A percentile compares a stretch with the other conserved stretches of the same genome.
Conservation (phyloP, 2,113 vertebrate genomes). For the Elgaria multicarinata region DNA sequence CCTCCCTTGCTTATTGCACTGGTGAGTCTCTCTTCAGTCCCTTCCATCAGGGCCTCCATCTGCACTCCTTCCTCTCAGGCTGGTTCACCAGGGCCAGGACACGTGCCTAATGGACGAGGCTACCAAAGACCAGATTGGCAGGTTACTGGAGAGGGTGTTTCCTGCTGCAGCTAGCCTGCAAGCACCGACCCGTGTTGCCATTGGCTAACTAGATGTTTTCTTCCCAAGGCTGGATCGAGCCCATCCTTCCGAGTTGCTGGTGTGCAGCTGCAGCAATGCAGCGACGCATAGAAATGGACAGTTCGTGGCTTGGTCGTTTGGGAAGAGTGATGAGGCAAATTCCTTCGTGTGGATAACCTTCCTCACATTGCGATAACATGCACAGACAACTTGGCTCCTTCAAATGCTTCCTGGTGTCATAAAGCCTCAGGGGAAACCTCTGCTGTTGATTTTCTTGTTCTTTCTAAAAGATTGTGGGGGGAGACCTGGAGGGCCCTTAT, state of each 20-base stretch:
- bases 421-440: neutral
- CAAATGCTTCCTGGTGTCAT: neutral
- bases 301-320: neutral
- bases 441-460: neutral
- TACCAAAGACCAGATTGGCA: neutral
- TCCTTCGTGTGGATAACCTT: constrained; percentile 14
- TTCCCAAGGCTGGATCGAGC: neutral
- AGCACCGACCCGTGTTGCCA: neutral
- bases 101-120: neutral
- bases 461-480: neutral
- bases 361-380: neutral
- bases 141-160: no score
- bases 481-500: neutral
- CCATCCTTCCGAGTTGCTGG: neutral
- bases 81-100: neutral
- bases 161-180: neutral
- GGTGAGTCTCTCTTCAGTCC: no score
- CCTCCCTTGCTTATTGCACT: neutral
- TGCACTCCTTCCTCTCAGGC: neutral
- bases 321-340: constrained; percentile 15
- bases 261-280: neutral
- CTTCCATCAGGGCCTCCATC: neutral
- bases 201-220: neutral
- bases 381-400: constrained; percentile 24
- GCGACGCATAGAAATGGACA: neutral